These are phyloP conservation scores for Palaemon carinicauda DNA, from an alignment of 1,140 invertebrate species.

Conservation along the genomic window DNA sequence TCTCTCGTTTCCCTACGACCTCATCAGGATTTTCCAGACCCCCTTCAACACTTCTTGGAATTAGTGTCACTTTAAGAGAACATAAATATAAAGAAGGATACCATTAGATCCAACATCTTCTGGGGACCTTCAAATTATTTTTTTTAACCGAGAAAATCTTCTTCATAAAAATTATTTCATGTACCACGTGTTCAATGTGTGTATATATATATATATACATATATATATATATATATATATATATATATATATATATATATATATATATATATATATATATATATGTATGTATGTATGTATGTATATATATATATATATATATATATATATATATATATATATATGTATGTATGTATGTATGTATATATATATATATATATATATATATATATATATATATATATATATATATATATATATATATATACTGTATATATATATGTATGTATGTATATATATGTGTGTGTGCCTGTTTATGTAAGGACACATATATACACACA, in stretches of 20 bases:
- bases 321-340: neutral
- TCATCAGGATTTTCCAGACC: neutral
- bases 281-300: neutral
- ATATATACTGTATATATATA: neutral
- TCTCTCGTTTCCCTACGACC: neutral
- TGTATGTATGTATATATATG: neutral
- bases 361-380: neutral
- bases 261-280: neutral
- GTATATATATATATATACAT: neutral
- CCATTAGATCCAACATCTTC: too few relatives aligned
- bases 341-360: neutral
- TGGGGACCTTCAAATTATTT: too few relatives aligned
- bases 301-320: conserved; percentile 4
- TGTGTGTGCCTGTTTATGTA: neutral
- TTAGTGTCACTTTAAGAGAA: too few relatives aligned
- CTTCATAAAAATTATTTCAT: too few relatives aligned
- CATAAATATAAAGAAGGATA: too few relatives aligned
- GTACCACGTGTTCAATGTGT: too few relatives aligned
- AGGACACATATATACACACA: neutral
- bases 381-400: conserved; percentile 5
- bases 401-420: neutral
- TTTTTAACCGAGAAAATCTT: too few relatives aligned
- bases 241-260: neutral
- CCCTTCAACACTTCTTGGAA: too few relatives aligned
- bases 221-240: neutral